Evolutionary conservation across 2,888 invertebrate genomes (phyloP).

Genomic region (Anaspis maculata): DNA sequence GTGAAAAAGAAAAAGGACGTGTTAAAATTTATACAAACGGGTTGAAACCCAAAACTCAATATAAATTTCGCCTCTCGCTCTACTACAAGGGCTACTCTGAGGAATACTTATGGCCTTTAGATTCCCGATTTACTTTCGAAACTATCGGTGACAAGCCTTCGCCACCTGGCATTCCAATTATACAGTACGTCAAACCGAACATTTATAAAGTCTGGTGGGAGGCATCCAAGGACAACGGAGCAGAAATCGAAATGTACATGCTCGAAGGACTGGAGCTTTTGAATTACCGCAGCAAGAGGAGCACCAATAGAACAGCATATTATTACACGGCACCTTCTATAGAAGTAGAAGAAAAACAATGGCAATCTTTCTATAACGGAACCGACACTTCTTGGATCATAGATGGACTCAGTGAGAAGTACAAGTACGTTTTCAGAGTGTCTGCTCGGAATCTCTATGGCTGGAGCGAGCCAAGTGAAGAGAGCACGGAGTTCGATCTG

Average conservation of each 20-base stretch:
- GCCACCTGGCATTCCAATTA: constrained; percentile 64
- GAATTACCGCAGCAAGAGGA: constrained; percentile 34
- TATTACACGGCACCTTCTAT: constrained; percentile 43
- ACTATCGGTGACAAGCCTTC: constrained; percentile 77
- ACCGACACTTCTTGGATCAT: constrained; percentile 79
- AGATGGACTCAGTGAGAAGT: constrained; percentile 52
- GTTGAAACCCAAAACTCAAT: constrained; percentile 66
- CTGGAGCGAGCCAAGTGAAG: constrained; percentile 68
- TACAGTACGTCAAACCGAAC: constrained; percentile 65
- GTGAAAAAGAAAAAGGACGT: constrained; percentile 27
- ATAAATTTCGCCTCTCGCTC: constrained; percentile 62
- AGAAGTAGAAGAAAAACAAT: constrained; percentile 52
- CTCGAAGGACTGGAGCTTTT: constrained; percentile 56
- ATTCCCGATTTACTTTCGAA: constrained; percentile 63
- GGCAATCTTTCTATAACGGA: constrained; percentile 67
- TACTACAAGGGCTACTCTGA: constrained; percentile 54
- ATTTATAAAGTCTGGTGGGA: constrained; percentile 77
- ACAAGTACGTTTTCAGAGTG: constrained; percentile 64
- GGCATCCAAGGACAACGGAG: constrained; percentile 68
- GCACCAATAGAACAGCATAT: constrained; percentile 35
- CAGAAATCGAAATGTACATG: constrained; percentile 62
- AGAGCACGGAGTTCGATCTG: constrained; percentile 54
- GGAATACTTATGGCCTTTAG: constrained; percentile 64
- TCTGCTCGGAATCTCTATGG: constrained; percentile 74
- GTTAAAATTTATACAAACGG: constrained; percentile 35